Evolutionary conservation across 1,140 invertebrate genomes (phyloP), one percentile per base, ranked within the genome.

Genomic region (Fopius arisanus): DNA sequence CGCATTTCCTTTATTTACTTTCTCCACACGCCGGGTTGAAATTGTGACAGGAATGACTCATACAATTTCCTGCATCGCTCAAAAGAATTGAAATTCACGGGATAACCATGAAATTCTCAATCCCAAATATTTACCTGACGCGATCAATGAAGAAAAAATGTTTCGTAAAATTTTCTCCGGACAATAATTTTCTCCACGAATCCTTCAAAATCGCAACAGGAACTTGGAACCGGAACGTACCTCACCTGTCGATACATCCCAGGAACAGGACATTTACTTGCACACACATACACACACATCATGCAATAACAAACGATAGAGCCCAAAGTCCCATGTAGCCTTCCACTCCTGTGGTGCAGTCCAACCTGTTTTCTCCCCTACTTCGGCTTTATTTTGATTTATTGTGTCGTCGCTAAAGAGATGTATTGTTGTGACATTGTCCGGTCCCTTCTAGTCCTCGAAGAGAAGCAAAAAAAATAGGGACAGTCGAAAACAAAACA

Each of bases 391-490:
- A 85, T 84, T 84, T 84, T 83, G 83, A 84, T 84, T 83, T 83
- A 84, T 84, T 79, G 78, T 83, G 80, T 84, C 81, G 81, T 78
- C 82, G 80, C 80, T 83, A 84, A 84, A 84, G 80, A 84, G 82
- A 83, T 82, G 80, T 82, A 83, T 84, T 83, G 82, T 84, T 84
- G 78, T 84, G 83, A 83, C 83, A 77, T 83, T 83, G 77, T 77
- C 77, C 76, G 75, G 43, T 54, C 41, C 77, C 29, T 67, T 77
- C 75, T 68, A 66, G 69, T 63, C 51, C 67, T 40, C 40, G 43
- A 48, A 48, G 19, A 51, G 6, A 65, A 70, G 28, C 16, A 62
- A 43, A 72, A 31, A 37, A 62, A 72, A 59, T 68, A 65, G 67
- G 71, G 43, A 54, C 29, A 51, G 54, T 43, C 19, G 37, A 67